These are phyloP conservation scores for Pseudobourletiella spinata DNA, from an alignment of 1,140 invertebrate genomes.

Conservation along the genomic window DNA sequence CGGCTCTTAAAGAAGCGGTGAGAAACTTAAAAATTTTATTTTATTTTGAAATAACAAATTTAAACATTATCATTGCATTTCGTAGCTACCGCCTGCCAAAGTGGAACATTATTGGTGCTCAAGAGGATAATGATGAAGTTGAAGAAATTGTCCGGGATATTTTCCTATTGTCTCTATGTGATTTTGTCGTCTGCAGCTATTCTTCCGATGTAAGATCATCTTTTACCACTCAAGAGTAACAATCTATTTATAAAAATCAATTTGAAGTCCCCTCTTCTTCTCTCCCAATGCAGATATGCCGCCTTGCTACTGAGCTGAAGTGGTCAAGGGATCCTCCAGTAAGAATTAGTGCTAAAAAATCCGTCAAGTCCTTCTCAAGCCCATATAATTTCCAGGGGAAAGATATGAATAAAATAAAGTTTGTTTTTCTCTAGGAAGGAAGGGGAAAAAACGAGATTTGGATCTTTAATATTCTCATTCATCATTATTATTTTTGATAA, in stretches of 20 bases:
- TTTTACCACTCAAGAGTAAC: background rate
- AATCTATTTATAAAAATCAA: background rate
- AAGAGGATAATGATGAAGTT: background rate
- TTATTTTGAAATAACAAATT: background rate
- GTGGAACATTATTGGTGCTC: slow-evolving; percentile 11
- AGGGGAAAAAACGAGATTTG: background rate
- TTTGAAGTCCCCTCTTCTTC: background rate
- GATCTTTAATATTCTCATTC: too few species aligned
- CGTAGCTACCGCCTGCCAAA: slow-evolving; percentile 8
- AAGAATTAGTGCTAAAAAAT: background rate
- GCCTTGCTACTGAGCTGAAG: slow-evolving; percentile 9
- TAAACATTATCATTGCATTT: background rate
- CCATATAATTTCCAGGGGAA: background rate
- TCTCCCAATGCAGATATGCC: slow-evolving; percentile 9
- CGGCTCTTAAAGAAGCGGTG: slow-evolving; percentile 7
- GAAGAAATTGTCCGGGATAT: slow-evolving; percentile 20
- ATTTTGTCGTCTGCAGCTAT: slow-evolving; percentile 15
- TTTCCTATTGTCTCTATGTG: slow-evolving; percentile 10
- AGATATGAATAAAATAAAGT: slow-evolving; percentile 6
- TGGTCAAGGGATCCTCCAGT: too few species aligned
- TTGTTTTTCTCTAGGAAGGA: slow-evolving; percentile 10
- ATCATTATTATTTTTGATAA: too few species aligned
- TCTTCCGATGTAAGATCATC: slow-evolving; percentile 24
- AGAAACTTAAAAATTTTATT: background rate
- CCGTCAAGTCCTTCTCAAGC: slow-evolving; percentile 4